Evolutionary conservation across 1,140 invertebrate genomes (phyloP), one percentile per base, ranked within the genome.

Genomic region (Acromyrmex heyeri): DNA sequence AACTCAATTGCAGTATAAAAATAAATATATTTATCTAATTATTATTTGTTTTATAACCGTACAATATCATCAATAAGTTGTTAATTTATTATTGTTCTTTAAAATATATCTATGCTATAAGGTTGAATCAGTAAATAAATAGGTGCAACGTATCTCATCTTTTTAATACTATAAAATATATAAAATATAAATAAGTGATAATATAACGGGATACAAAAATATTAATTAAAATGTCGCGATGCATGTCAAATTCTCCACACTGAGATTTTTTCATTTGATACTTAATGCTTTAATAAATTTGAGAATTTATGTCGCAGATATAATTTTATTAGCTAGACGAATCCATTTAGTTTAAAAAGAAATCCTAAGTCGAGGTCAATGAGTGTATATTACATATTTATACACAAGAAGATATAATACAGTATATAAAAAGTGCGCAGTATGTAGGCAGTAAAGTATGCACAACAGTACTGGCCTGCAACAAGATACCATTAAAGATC

Each of bases 381-480:
- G 18, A 48, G 16, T 87, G 77, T 92, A 92, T 94, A 92, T 93
- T 93, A 92, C 91, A 93, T 83, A 92, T 93, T 92, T 94, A 91
- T 94, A 93, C 92, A 93, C 61, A 65, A 88, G 86, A 89, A 89
- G 86, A 50, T 87, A 90, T 87, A 73, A 92, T 59, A 75, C 72
- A 93, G 21, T 69, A 69, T 69, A 69, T 24, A 69, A 69, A 69
- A 50, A 38, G n/a, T 48, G 38, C 65, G 34, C 65, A 69, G 21
- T 69, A 48, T 69, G 21, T 48, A 69, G 65, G 21, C 65, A 69
- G 65, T 69, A 69, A 50, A 64, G 67, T 88, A 81, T 87, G 61
- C 70, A 21, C 62, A 64, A 87, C 27, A 67, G n/a, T 88, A 86
- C 75, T 73, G 88, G 69, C 86, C 88, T 67, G 75, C 24, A 14